A percentile compares a stretch with the other conserved stretches of the same genome.
These are phyloP conservation scores for Numenius arquata DNA, from an alignment of 2,113 vertebrate species.

Conservation along the genomic window DNA sequence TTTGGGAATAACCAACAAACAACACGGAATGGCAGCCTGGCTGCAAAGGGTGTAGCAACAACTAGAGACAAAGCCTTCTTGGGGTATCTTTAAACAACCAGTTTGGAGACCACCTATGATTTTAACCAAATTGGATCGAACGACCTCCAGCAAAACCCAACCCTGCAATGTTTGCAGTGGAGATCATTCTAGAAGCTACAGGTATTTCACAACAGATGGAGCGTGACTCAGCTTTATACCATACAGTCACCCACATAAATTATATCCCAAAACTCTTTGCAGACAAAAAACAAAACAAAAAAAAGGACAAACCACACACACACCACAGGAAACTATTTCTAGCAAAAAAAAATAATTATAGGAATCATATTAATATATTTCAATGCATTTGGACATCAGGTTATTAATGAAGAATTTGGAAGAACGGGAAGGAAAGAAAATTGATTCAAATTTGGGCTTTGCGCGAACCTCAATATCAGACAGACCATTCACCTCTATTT, in stretches of 20 bases:
- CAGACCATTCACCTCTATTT: background rate
- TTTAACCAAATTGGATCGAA: background rate
- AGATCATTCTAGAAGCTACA: background rate
- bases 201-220: background rate
- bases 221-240: background rate
- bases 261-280: background rate
- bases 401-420: background rate
- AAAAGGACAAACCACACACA: background rate
- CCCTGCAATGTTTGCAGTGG: background rate
- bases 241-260: background rate
- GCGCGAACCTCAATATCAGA: background rate
- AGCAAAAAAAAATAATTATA: background rate
- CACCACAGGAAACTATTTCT: background rate
- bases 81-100: background rate
- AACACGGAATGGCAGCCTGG: background rate
- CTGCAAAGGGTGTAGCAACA: accelerated
- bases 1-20: background rate
- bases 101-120: background rate
- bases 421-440: background rate
- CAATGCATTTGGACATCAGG: background rate
- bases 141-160: background rate
- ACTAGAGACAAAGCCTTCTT: accelerated
- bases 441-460: background rate
- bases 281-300: background rate
- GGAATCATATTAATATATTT: background rate